A percentile compares a stretch with the other conserved stretches of the same genome.
These are phyloP conservation scores for Mantis religiosa DNA, from an alignment of 2,888 invertebrate genomes.

Conservation along the genomic window DNA sequence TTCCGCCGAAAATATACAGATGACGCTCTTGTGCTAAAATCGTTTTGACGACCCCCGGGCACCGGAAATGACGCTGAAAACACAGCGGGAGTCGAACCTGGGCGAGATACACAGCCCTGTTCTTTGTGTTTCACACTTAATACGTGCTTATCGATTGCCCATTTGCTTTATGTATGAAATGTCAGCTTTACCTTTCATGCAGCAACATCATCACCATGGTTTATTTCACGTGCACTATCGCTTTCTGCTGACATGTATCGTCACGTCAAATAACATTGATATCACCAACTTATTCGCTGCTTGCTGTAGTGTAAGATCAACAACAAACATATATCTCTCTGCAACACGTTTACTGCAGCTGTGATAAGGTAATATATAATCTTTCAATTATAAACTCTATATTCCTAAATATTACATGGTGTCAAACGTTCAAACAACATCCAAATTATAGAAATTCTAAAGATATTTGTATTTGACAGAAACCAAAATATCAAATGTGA, in stretches of 20 bases:
- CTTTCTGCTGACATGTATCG: not conserved
- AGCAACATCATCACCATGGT: not conserved
- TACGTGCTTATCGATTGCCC: conserved; percentile 3
- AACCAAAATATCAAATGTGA: too few species aligned
- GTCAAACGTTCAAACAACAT: too few species aligned
- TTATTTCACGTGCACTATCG: not conserved
- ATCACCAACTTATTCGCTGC: not conserved
- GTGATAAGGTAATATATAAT: too few species aligned
- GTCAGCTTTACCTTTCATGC: not conserved
- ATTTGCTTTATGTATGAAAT: conserved; percentile 4
- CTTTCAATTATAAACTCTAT: too few species aligned
- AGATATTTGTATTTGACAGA: too few species aligned
- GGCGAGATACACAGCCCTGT: not conserved
- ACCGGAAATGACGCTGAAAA: not conserved
- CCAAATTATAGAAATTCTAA: too few species aligned
- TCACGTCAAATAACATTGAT: not conserved
- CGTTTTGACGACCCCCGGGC: not conserved
- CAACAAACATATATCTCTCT: too few species aligned
- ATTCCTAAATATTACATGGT: too few species aligned
- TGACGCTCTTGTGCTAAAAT: not conserved
- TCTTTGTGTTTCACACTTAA: not conserved
- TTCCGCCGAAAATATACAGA: conserved; percentile 6
- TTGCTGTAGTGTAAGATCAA: too few species aligned
- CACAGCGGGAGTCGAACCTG: not conserved
- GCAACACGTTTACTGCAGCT: too few species aligned